Percentiles rank a stretch among this genome's conserved stretches.
phyloP scores from a whole-genome alignment of 2,113 vertebrate genomes.

The Rutilus rutilus region DNA sequence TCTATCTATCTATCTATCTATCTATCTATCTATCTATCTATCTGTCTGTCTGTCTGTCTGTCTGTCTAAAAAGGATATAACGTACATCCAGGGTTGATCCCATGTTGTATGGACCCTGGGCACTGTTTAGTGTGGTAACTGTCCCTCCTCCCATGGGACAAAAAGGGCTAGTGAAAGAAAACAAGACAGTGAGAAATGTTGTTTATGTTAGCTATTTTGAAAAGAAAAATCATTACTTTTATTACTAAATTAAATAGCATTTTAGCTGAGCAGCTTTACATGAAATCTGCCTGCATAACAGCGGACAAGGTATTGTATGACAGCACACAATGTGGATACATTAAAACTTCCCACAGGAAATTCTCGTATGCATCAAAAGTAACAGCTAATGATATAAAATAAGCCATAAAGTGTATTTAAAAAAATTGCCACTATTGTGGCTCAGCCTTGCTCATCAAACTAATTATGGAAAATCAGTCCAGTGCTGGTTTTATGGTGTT shows the following conservation, averaged over 20 bases:
- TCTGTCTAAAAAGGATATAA: too few species aligned
- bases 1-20: background rate
- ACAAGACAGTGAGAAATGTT: background rate
- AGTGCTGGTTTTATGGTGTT: constrained; percentile 75
- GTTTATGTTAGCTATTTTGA: background rate
- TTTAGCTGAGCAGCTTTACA: background rate
- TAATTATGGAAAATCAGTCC: constrained; percentile 22
- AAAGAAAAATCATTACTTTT: background rate
- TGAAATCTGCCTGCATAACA: constrained; percentile 5
- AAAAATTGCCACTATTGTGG: background rate
- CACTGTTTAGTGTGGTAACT: background rate
- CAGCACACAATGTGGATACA: background rate
- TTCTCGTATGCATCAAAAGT: background rate
- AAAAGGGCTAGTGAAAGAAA: constrained; percentile 54
- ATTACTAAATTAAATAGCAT: background rate
- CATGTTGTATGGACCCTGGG: background rate
- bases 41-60: too few species aligned
- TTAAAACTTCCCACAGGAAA: background rate
- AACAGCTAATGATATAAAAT: background rate
- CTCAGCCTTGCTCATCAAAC: background rate
- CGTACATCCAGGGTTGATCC: background rate
- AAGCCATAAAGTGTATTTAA: background rate
- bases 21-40: background rate
- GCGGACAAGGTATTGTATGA: background rate
- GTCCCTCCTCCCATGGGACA: constrained; percentile 73